phyloP scores from a whole-genome alignment of 2,797 vertebrate species.

The Eulemur coronatus region DNA sequence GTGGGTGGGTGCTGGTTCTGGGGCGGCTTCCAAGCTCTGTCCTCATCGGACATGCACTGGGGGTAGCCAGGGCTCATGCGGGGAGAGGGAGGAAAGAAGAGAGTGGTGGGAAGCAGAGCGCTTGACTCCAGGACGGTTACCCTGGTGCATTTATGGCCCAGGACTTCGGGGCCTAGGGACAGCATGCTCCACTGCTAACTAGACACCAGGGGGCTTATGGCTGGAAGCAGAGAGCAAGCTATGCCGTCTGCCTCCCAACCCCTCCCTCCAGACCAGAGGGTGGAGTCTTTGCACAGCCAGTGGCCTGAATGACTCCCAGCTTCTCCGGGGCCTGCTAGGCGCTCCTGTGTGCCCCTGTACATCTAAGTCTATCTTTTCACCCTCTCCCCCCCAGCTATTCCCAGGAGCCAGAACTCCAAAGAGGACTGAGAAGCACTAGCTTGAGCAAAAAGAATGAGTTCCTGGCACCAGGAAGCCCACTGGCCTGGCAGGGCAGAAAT shows the following conservation, averaged over 20 bases:
- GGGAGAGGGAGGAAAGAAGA: not conserved
- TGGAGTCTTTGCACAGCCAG: not conserved
- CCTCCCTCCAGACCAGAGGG: constrained; percentile 65
- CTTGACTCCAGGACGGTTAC: not conserved
- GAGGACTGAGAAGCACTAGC: constrained; percentile 35
- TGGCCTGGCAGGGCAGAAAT: not conserved
- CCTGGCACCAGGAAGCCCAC: constrained; percentile 9
- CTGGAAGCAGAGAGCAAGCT: constrained; percentile 62
- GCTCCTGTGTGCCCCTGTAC: too few species aligned
- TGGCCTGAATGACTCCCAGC: not conserved
- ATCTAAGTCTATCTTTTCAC: not conserved
- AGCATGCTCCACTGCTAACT: constrained; percentile 71
- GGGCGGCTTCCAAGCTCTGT: constrained; percentile 67
- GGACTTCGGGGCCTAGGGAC: constrained; percentile 39
- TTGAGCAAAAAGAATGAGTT: constrained; percentile 25
- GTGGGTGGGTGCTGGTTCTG: constrained; percentile 69
- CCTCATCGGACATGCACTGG: not conserved
- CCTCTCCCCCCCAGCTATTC: too few species aligned
- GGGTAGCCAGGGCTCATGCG: not conserved
- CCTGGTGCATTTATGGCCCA: constrained; percentile 49
- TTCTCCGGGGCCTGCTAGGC: not conserved
- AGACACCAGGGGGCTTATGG: not conserved
- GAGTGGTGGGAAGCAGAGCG: not conserved
- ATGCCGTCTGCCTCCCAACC: constrained; percentile 11
- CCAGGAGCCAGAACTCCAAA: constrained; percentile 32